Evolutionary conservation across 2,797 vertebrate genomes (phyloP), one percentile per base, ranked within the genome.

Genomic region (Pampus argenteus): DNA sequence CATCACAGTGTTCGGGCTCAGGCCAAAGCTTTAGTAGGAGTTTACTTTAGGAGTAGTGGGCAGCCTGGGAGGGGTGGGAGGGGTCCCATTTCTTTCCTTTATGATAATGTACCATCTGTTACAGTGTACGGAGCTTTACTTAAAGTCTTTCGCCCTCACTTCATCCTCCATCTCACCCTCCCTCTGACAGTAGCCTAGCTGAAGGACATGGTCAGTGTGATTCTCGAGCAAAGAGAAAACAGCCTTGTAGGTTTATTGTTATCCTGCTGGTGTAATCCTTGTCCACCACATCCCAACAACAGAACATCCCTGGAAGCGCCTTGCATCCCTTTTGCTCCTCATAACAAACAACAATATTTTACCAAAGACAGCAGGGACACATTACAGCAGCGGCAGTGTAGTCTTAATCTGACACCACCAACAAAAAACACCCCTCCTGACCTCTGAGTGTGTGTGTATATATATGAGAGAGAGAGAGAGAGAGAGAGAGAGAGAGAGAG

Each of bases 201-300:
- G 77, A 88, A 87, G 71, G 78, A 86, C 80, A 71, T 62, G 71
- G 76, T 80, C 86, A 77, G 66, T 56, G 58, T 76, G 83, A 78
- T 51, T 74, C 86, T 67, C 36, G 26, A 88, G 78, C 55, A 52
- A 74, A 83, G 65, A 82, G 87, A 81, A 90, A 84, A 85, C 61
- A 71, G 79, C 77, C 74, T 84, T 81, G 51, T 26, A 89, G 81
- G 84, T 90, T 95, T 93, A 95, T 93, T 88, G 86, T 91, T 92
- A 91, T 86, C 90, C 93, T 89, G 83, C 90, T 56, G 74, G 91
- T 89, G 84, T 93, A 95, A 94, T 95, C 91, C 89, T 79, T 77
- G 82, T 90, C 71, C 79, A 57, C 74, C 71, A 63, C 71, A 77
- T 74, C 66, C 67, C 52, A 42, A 78, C 45, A 78, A 66, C 76